A percentile compares a stretch with the other conserved stretches of the same genome.
Evolutionary conservation across 2,797 vertebrate genomes (phyloP).

Genomic region (Gallinago nigripennis): DNA sequence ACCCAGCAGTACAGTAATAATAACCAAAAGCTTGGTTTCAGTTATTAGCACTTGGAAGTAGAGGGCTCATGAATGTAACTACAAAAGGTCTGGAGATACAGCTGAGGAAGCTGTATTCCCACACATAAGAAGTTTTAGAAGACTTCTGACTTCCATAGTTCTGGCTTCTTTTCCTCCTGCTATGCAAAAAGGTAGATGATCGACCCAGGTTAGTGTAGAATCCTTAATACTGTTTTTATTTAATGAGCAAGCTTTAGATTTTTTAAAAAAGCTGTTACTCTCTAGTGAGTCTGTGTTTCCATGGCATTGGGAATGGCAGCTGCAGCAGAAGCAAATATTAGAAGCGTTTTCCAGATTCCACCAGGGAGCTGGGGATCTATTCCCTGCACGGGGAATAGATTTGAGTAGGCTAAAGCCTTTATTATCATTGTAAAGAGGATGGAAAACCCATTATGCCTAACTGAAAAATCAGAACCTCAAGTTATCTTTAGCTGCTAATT

Average conservation of each 20-base stretch:
- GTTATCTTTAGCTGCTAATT: neutral
- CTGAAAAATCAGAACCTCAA: neutral
- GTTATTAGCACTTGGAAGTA: neutral
- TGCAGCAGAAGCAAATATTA: neutral
- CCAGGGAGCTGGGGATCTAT: neutral
- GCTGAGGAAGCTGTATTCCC: neutral
- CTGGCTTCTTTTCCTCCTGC: neutral
- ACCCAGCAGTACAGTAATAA: neutral
- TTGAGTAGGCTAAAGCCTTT: neutral
- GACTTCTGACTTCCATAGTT: neutral
- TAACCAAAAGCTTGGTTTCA: neutral
- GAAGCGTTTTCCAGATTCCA: neutral
- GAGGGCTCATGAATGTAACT: no score
- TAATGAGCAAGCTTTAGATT: neutral
- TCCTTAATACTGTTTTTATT: neutral
- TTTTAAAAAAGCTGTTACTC: neutral
- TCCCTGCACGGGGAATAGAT: neutral
- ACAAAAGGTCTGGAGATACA: neutral
- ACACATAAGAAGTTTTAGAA: neutral
- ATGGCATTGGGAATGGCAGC: neutral
- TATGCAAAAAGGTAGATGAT: neutral
- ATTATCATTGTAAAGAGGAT: neutral
- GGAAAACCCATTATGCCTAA: neutral
- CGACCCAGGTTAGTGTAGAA: neutral
- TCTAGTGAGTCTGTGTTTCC: neutral